Base-by-base conservation (phyloP, 2,113 vertebrate genomes). In the Helogale parvula region DNA sequence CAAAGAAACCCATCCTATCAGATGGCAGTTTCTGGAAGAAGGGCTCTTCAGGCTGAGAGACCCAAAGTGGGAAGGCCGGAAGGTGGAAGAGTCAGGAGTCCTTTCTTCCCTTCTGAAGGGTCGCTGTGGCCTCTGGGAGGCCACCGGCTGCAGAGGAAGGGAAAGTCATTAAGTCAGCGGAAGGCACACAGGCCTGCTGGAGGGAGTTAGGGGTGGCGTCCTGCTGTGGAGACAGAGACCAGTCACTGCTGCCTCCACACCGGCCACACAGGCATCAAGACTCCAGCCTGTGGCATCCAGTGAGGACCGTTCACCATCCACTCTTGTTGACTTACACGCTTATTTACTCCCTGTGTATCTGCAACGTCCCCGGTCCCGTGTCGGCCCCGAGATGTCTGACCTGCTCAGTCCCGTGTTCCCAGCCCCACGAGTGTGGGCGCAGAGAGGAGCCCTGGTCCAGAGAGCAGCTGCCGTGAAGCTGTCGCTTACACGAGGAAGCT, bases 321-420 rank as follows among this genome's bases (percentile, higher is more conserved):
- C 45, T 9, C 33, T 63, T 63, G 35, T 21, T 72, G 8, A 29
- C 33, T 21, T 65, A 16, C 13, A 35, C 14, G 15, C 57, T n/a
- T 23, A 3, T 17, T 72, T 19, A 19, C 25, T 76, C 19, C 15
- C 10, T 68, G n/a, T 33, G 69, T 8, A 5, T 33, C 45, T 54
- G 47, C 11, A 54, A 7, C 63, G 50, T 66, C 47, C 14, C 13
- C 0, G 4, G 0, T 1, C 7, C 45, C 0, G 0, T 10, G 6
- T 65, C 71, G 21, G 17, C 19, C 16, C 60, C 9, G 4, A 2
- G 4, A 31, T 0, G 25, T 19, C 68, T 3, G 19, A 50, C 31
- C 4, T 12, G 15, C 23, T 35, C 5, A 0, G 2, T 12, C 19
- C 52, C 23, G 3, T 10, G 52, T 54, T 17, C 35, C 3, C 57